These are phyloP conservation scores for Tyrannus savana DNA, from an alignment of 2,113 vertebrate genomes.

Conservation along the genomic window DNA sequence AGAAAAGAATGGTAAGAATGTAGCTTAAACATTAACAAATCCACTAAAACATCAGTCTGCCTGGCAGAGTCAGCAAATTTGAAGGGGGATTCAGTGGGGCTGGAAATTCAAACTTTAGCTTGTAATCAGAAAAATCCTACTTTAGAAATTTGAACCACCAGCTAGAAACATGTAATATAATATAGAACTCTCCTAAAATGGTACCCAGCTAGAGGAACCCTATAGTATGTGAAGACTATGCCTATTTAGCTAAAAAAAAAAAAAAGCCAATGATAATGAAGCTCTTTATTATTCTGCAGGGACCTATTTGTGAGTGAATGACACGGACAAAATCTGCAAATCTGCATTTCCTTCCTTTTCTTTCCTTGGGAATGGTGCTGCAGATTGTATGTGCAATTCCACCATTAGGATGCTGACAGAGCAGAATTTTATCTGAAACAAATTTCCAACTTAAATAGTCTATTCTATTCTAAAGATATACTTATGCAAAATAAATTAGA, in stretches of 20 bases:
- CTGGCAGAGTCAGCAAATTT: conserved; percentile 16
- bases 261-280: conserved; percentile 21
- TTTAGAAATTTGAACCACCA: conserved; percentile 68
- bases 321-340: conserved; percentile 16
- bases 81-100: neutral
- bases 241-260: neutral
- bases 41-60: conserved; percentile 20
- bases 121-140: conserved; percentile 72
- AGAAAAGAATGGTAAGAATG: conserved; percentile 83
- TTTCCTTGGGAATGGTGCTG: neutral
- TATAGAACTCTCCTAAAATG: neutral
- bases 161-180: conserved; percentile 40
- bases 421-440: neutral
- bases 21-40: conserved; percentile 68
- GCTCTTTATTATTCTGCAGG: conserved; percentile 52
- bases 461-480: neutral
- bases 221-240: neutral
- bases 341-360: conserved; percentile 31
- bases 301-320: conserved; percentile 63
- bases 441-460: neutral
- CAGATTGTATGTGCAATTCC: neutral
- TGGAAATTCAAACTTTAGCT: conserved; percentile 52
- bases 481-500: neutral
- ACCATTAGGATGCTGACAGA: neutral
- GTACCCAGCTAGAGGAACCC: neutral